phyloP scores from a whole-genome alignment of 2,797 vertebrate genomes.

The Cichlasoma orientale region DNA sequence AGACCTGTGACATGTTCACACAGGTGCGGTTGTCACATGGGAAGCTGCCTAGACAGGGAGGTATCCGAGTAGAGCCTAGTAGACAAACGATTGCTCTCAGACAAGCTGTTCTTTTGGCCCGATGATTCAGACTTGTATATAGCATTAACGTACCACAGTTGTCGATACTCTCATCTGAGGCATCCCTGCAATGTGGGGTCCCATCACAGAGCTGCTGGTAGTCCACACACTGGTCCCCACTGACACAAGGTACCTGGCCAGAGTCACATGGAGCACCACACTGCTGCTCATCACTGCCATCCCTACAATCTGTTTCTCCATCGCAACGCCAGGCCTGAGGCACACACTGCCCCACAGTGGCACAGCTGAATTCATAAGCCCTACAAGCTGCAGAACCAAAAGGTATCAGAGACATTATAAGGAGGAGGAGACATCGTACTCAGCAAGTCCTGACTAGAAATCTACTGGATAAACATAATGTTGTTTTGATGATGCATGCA shows the following conservation, averaged over 20 bases:
- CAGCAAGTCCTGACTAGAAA: too few relatives aligned
- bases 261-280: conserved; percentile 78
- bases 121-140: background rate
- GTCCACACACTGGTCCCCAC: conserved; percentile 80
- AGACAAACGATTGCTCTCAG: background rate
- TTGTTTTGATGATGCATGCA: too few relatives aligned
- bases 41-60: conserved; percentile 83
- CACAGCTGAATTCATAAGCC: conserved; percentile 82
- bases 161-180: conserved; percentile 84
- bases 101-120: background rate
- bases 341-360: conserved; percentile 79
- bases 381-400: conserved; percentile 70
- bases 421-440: background rate
- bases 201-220: conserved; percentile 86
- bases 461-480: too few relatives aligned
- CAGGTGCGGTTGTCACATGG: conserved; percentile 82
- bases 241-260: conserved; percentile 75
- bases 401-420: background rate
- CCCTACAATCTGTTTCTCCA: conserved; percentile 86
- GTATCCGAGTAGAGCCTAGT: conserved; percentile 81
- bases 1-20: conserved; percentile 79
- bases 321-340: conserved; percentile 89
- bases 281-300: conserved; percentile 83
- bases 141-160: conserved; percentile 81
- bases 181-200: conserved; percentile 82